These are phyloP conservation scores for Chelonus formosanus DNA, from an alignment of 2,888 invertebrate species.

Conservation along the genomic window DNA sequence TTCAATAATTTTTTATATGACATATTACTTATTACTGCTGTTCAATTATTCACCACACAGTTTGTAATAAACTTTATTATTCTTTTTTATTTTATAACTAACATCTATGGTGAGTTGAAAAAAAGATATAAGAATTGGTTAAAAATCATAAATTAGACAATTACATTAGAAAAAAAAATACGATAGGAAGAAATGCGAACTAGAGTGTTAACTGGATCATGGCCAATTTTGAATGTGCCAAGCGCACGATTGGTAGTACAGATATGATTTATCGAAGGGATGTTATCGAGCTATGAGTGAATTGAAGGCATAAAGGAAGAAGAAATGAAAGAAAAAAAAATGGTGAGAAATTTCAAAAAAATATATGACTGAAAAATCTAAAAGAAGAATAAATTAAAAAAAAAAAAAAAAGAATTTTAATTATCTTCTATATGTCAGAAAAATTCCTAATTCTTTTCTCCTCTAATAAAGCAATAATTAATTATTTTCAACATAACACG, in stretches of 20 bases:
- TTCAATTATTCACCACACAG: too few species aligned
- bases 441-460: too few species aligned
- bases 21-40: too few species aligned
- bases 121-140: too few species aligned
- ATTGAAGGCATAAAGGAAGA: conserved; percentile 12
- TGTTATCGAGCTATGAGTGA: conserved; percentile 22
- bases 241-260: conserved; percentile 19
- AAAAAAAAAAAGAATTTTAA: too few species aligned
- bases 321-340: conserved; percentile 3
- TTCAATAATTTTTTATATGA: too few species aligned
- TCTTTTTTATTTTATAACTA: too few species aligned
- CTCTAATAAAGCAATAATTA: too few species aligned
- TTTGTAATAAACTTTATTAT: too few species aligned
- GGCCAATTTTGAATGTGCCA: conserved; percentile 23
- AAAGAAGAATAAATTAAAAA: neutral
- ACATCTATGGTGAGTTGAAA: too few species aligned
- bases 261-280: conserved; percentile 27
- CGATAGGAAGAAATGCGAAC: conserved; percentile 1
- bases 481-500: too few species aligned
- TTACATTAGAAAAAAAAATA: conserved; percentile 24
- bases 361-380: neutral
- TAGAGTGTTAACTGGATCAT: conserved; percentile 18
- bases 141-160: conserved; percentile 3
- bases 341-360: neutral
- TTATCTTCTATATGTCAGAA: too few species aligned